Evolutionary conservation across 1,140 invertebrate species (phyloP).

Genomic region (Carposina sasakii): DNA sequence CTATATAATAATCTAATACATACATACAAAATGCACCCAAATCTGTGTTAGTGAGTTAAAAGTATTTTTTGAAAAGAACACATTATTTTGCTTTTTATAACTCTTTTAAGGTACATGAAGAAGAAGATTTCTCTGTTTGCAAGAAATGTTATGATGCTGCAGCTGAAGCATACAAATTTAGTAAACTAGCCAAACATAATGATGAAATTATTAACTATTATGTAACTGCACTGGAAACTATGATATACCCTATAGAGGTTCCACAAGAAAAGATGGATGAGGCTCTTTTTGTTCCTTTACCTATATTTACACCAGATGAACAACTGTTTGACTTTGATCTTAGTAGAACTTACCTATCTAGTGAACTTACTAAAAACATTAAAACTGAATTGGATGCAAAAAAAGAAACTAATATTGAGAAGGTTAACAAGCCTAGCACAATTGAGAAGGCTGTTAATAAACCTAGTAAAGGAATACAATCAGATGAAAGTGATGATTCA

Average conservation of each 20-base stretch:
- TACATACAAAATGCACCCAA: too few species aligned
- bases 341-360: background rate
- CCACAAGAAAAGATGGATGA: slow-evolving; percentile 24
- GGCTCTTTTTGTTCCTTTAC: slow-evolving; percentile 41
- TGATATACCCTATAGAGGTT: slow-evolving; percentile 26
- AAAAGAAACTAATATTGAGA: slow-evolving; percentile 2
- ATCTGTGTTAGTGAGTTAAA: too few species aligned
- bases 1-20: too few species aligned
- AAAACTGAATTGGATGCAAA: slow-evolving; percentile 16
- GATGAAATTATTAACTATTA: slow-evolving; percentile 45
- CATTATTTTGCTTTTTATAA: too few species aligned
- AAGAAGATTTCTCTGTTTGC: too few species aligned
- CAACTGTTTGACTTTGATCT: slow-evolving; percentile 33
- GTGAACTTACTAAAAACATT: background rate
- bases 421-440: background rate
- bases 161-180: slow-evolving; percentile 56
- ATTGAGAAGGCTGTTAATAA: slow-evolving; percentile 9
- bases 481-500: slow-evolving; percentile 5
- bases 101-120: too few species aligned
- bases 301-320: slow-evolving; percentile 20
- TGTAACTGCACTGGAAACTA: slow-evolving; percentile 33
- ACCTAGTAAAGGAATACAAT: slow-evolving; percentile 10
- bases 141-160: too few species aligned
- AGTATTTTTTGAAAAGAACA: too few species aligned
- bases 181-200: slow-evolving; percentile 32